Percentiles rank a stretch among this genome's conserved stretches.
Evolutionary conservation across 2,888 invertebrate genomes (phyloP).

Genomic region (Plutella xylostella): DNA sequence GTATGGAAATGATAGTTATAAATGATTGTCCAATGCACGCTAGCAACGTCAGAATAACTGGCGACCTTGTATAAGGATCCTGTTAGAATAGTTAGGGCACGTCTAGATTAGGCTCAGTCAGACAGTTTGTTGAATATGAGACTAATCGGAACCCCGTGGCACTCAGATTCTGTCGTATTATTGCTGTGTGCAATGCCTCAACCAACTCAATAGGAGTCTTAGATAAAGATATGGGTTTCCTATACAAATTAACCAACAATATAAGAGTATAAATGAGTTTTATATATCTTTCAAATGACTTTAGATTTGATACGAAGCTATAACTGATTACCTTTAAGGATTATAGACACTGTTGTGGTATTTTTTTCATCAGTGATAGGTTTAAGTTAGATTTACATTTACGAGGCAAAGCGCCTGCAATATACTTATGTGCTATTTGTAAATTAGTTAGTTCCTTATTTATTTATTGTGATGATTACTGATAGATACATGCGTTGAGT

Average conservation of each 20-base stretch:
- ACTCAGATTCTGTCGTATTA: no score
- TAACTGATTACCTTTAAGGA: neutral
- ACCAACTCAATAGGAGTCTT: neutral
- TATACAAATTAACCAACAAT: neutral
- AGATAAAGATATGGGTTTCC: neutral
- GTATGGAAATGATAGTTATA: neutral
- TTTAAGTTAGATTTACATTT: neutral
- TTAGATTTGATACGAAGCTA: conserved; percentile 48
- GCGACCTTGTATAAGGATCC: no score
- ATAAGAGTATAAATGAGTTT: conserved; percentile 13
- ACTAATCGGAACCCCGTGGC: no score
- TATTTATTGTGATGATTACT: conserved; percentile 23
- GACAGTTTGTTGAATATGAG: no score
- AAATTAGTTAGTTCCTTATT: conserved; percentile 23
- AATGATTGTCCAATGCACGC: no score
- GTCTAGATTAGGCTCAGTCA: no score
- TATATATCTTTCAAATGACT: conserved; percentile 29
- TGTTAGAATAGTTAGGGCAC: no score
- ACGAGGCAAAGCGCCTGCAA: neutral
- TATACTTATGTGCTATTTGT: conserved; percentile 9
- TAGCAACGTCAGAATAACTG: no score
- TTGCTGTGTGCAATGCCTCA: no score
- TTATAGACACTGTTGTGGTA: neutral
- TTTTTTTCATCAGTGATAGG: neutral
- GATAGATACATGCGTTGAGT: neutral